These are phyloP conservation scores for Anas platyrhynchos DNA, from an alignment of 2,113 vertebrate species.

Conservation along the genomic window DNA sequence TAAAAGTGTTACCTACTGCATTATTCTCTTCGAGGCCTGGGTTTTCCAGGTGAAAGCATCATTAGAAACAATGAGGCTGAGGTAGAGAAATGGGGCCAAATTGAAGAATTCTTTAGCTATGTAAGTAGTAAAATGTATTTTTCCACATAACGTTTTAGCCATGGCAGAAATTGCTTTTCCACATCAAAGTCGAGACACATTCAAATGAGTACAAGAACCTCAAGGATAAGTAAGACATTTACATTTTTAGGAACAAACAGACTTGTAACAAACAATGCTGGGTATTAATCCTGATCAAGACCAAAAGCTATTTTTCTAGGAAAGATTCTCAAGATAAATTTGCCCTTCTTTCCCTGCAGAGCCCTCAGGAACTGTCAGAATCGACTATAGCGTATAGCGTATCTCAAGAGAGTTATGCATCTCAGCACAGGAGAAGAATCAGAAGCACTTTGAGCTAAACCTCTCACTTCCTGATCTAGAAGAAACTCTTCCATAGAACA, in stretches of 20 bases:
- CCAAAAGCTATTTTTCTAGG: background rate
- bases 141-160: background rate
- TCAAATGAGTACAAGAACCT: background rate
- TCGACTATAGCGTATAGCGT: fast-evolving
- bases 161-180: background rate
- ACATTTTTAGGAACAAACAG: background rate
- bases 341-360: background rate
- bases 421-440: background rate
- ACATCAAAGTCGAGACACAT: background rate
- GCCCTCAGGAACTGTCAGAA: background rate
- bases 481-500: background rate
- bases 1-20: conserved; percentile 49
- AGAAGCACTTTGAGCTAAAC: background rate
- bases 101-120: background rate
- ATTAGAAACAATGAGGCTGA: conserved; percentile 14
- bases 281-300: background rate
- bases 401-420: background rate
- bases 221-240: background rate
- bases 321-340: background rate
- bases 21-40: conserved; percentile 43
- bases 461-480: background rate
- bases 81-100: background rate
- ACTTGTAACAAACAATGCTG: background rate
- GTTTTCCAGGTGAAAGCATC: conserved; percentile 30
- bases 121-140: conserved; percentile 8